phyloP scores from a whole-genome alignment of 2,888 invertebrate genomes.

The Toxonevra muliebris region DNA sequence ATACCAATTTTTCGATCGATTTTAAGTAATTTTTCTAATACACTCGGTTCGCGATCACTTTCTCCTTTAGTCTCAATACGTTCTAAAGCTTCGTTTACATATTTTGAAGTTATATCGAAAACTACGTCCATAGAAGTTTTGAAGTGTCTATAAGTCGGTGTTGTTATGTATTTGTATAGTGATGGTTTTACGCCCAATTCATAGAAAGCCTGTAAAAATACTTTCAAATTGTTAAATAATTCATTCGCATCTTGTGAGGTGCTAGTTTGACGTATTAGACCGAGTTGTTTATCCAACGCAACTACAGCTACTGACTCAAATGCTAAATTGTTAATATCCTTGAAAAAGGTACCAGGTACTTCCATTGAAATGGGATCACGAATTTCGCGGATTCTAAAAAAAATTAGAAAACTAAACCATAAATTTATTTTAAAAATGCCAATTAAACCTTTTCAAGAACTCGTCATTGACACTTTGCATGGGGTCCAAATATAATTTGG shows the following conservation, averaged over 20 bases:
- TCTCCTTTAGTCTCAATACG: constrained; percentile 39
- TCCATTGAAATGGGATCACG: constrained; percentile 52
- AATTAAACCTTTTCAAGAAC: constrained; percentile 50
- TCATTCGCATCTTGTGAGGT: constrained; percentile 36
- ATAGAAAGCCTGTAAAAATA: constrained; percentile 37
- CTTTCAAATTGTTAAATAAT: constrained; percentile 41
- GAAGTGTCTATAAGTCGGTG: constrained; percentile 53
- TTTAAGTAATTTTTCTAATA: constrained; percentile 72
- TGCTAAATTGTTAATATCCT: constrained; percentile 68
- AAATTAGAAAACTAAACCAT: background rate
- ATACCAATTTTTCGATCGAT: constrained; percentile 72
- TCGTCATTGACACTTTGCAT: constrained; percentile 66
- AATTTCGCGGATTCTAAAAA: constrained; percentile 53
- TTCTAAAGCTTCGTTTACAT: constrained; percentile 61
- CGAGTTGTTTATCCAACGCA: constrained; percentile 62
- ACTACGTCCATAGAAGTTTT: constrained; percentile 53
- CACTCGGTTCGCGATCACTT: constrained; percentile 61
- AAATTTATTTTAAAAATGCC: background rate
- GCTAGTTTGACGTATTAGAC: constrained; percentile 43
- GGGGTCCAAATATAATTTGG: constrained; percentile 66
- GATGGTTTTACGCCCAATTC: constrained; percentile 59
- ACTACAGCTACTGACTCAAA: constrained; percentile 68
- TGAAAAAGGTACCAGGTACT: constrained; percentile 65
- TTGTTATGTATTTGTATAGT: constrained; percentile 55
- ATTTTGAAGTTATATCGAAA: constrained; percentile 54